Base-by-base conservation (phyloP, 2,113 vertebrate genomes). In the Notiomystis cincta region DNA sequence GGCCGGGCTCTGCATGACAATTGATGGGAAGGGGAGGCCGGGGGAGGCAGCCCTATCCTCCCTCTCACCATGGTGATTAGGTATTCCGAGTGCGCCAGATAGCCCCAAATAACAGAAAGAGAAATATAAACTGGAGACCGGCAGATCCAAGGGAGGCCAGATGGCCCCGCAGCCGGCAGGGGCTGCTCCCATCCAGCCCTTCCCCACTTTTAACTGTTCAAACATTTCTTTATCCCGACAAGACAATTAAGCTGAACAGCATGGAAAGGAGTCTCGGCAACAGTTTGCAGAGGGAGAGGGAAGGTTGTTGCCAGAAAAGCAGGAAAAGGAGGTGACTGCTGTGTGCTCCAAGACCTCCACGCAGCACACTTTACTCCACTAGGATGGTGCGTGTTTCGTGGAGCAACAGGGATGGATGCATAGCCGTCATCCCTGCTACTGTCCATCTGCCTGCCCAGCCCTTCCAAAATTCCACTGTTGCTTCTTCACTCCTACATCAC, bases 141-240 rank as follows among this genome's bases (percentile, higher is more conserved):
- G 89, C 88, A 77, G 96, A 95, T 90, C 87, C 89, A 57, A 98
- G 97, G 96, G 96, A 94, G 97, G 97, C 98, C 98, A 98, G 98
- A 98, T 98, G 98, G 98, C 97, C 97, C 96, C 61, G 82, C 97
- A 98, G 98, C 98, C 98, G 97, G 98, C 97, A 96, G 97, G 95
- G 96, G 97, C 98, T 95, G 97, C 97, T 98, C 97, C 98, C 95
- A 95, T 95, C 96, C 97, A 97, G 95, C 96, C 97, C 89, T 95
- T 98, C 96, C 95, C 96, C 97, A 98, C 98, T 98, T 98, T 98
- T 97, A 98, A 97, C 97, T 97, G 98, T 97, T 97, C 97, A 98
- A 98, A 98, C 98, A 98, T 98, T 98, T 98, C 97, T 98, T 98
- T 98, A 98, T 98, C 97, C 98, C 96, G 48, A 97, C 97, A 98